Evolutionary conservation across 2,797 vertebrate genomes (phyloP), one percentile per base, ranked within the genome.

Genomic region (Microctenopoma stevenorrisi): DNA sequence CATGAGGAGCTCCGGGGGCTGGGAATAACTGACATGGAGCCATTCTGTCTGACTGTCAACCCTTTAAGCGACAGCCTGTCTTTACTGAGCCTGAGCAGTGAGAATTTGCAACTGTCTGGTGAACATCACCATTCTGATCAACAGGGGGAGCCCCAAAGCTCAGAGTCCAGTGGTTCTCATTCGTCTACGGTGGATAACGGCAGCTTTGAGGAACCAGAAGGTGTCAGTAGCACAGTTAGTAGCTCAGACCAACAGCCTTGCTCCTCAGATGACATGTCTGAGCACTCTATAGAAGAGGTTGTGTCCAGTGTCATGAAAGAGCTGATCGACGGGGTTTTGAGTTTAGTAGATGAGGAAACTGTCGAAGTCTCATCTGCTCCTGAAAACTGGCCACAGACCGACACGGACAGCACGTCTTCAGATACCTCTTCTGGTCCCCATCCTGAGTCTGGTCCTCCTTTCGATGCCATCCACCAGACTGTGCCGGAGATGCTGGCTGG

Each of bases 11-110:
- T 94, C 68, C 94, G 91, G 56, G 88, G 91, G 4, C 92, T 96
- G 62, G 87, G 79, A 10, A 79, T 97, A 86, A 95, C 96, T 4
- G 97, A 99, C 89, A 96, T 99, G 94, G 98, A 98, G 88, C 97
- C 96, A 9, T 98, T 99, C 84, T 97, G 96, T 82, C 94, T 99
- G 33, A 99, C 97, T 0, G 98, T 99, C 74, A 99, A 99, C 87
- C 98, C 98, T 1, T 52, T 99, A 79, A 97, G 97, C 78, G 98
- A 99, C 89, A 95, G 96, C 64, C 90, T 99, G 71, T 99, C 98
- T 42, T 91, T 99, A 61, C 86, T 99, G 61, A 99, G 98, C 88
- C 94, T 98, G 62, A 99, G 98, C 92, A 98, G 96, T 48, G 97
- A 99, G 89, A 99, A 97, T 54, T 88, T 99, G 81, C 96, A 96